phyloP scores from a whole-genome alignment of 92 coral and sea anemone genomes.

The Nematostella vectensis region DNA sequence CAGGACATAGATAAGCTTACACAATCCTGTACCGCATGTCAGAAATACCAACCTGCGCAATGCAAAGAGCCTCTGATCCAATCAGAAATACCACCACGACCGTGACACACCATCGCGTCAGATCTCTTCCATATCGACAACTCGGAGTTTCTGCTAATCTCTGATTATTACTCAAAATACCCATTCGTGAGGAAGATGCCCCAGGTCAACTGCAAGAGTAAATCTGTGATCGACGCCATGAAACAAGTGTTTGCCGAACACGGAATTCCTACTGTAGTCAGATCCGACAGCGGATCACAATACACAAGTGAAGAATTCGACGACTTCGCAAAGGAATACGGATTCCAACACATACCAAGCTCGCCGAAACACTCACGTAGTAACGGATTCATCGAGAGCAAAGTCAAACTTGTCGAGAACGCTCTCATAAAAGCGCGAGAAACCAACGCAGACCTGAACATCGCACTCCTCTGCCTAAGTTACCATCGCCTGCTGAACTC shows the following conservation, averaged over 20 bases:
- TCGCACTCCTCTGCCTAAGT: slow-evolving; percentile 32
- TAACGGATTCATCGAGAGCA: slow-evolving; percentile 41
- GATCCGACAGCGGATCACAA: slow-evolving; percentile 53
- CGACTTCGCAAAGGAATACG: slow-evolving; percentile 42
- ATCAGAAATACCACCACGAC: slow-evolving; percentile 24
- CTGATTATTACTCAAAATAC: slow-evolving; percentile 42
- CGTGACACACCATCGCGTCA: slow-evolving; percentile 14
- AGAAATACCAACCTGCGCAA: slow-evolving; percentile 10
- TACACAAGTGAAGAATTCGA: no score
- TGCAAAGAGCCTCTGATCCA: slow-evolving; percentile 12
- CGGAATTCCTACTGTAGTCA: slow-evolving; percentile 29
- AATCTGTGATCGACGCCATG: slow-evolving; percentile 25
- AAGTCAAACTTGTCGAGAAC: slow-evolving; percentile 14
- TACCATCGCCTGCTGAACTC: slow-evolving; percentile 46
- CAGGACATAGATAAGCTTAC: slow-evolving; percentile 21
- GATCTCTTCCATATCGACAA: slow-evolving; percentile 24
- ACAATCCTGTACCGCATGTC: slow-evolving; percentile 3
- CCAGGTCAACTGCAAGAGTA: slow-evolving; percentile 37
- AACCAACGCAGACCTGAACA: slow-evolving; percentile 23
- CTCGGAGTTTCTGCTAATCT: slow-evolving; percentile 19
- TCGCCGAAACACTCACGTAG: slow-evolving; percentile 42
- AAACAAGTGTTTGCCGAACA: slow-evolving; percentile 50
- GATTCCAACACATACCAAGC: slow-evolving; percentile 44
- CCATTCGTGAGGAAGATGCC: slow-evolving; percentile 55
- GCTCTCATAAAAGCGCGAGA: slow-evolving; percentile 11